A percentile compares a stretch with the other conserved stretches of the same genome.
These are phyloP conservation scores for Pocillopora verrucosa DNA, from an alignment of 64 coral and sea anemone genomes.

Conservation along the genomic window DNA sequence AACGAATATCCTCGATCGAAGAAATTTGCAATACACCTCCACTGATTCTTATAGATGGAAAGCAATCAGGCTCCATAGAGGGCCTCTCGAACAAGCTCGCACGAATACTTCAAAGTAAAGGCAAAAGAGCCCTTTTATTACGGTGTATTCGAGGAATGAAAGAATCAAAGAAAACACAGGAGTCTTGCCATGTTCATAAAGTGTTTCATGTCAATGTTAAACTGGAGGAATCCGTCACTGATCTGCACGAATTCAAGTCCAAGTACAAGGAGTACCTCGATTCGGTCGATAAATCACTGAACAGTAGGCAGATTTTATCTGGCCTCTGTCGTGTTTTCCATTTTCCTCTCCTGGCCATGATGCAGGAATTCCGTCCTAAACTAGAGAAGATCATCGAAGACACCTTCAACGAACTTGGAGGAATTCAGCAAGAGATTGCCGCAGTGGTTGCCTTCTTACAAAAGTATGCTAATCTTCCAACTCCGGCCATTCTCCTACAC, in stretches of 20 bases:
- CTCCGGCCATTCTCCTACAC: slow-evolving; percentile 55
- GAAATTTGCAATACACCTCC: slow-evolving; percentile 54
- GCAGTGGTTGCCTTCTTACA: slow-evolving; percentile 62
- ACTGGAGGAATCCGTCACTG: slow-evolving; percentile 53
- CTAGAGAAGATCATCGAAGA: slow-evolving; percentile 56
- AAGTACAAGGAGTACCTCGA: slow-evolving; percentile 64
- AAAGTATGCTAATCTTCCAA: slow-evolving; percentile 41
- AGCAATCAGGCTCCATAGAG: slow-evolving; percentile 39
- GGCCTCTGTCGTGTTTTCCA: slow-evolving; percentile 58
- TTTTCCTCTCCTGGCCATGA: slow-evolving; percentile 70
- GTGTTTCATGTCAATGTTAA: slow-evolving; percentile 61
- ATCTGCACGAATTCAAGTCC: slow-evolving; percentile 59
- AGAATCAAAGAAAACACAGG: not conserved
- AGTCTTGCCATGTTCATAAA: slow-evolving; percentile 29
- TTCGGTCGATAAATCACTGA: not conserved
- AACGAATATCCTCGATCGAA: slow-evolving; percentile 50
- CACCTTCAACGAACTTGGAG: slow-evolving; percentile 42
- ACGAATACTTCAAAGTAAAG: slow-evolving; percentile 45
- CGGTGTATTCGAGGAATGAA: slow-evolving; percentile 46
- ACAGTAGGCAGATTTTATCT: not conserved
- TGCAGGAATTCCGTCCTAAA: slow-evolving; percentile 63
- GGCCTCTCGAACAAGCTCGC: slow-evolving; percentile 50
- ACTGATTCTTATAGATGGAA: slow-evolving; percentile 62
- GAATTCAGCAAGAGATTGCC: slow-evolving; percentile 68
- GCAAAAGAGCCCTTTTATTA: slow-evolving; percentile 53